Evolutionary conservation across 2,113 vertebrate species (phyloP), one percentile per base, ranked within the genome.

Genomic region (Oncorhynchus tshawytscha): DNA sequence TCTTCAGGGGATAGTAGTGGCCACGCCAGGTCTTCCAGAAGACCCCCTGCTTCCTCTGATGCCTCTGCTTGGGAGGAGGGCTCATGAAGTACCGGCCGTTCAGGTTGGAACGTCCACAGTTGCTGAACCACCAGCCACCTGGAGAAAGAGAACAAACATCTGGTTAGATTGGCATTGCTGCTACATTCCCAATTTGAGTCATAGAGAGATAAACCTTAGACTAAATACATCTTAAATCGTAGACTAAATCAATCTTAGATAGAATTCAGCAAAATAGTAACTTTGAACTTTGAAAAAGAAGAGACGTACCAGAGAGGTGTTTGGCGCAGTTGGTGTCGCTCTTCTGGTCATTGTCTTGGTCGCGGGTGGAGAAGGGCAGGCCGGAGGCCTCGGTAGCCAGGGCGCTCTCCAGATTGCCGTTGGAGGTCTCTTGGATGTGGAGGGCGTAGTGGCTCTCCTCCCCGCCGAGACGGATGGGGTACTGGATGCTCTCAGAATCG

Each of bases 41-140:
- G 88, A 98, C 95, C 8, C 96, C 94, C 82, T 97, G 97, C 85
- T 98, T 98, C 54, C 95, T 94, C 87, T 97, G 94, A 3, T 95
- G 95, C 75, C 96, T 88, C 81, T 97, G 95, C 75, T 94, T 94
- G 12, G 92, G 95, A 0, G 97, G 95, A 1, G 97, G 93, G 78
- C 93, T 96, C 73, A 78, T 93, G 84, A 99, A 98, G 66, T 97
- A 99, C 66, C 93, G 93, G 5, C 97, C 97, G 0, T 99, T 99
- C 20, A 94, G 82, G 87, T 95, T 99, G 85, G 96, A 93, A 8
- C 93, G 95, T 45, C 95, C 93, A 0, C 97, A 99, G 78, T 94
- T 95, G 78, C 95, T 97, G 74, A 99, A 99, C 97, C 97, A 99
- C 97, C 97, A 99, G 54, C 97, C 97, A 66, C 97, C 97, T 99